phyloP scores from a whole-genome alignment of 2,113 vertebrate species.

The Lycocorax pyrrhopterus region DNA sequence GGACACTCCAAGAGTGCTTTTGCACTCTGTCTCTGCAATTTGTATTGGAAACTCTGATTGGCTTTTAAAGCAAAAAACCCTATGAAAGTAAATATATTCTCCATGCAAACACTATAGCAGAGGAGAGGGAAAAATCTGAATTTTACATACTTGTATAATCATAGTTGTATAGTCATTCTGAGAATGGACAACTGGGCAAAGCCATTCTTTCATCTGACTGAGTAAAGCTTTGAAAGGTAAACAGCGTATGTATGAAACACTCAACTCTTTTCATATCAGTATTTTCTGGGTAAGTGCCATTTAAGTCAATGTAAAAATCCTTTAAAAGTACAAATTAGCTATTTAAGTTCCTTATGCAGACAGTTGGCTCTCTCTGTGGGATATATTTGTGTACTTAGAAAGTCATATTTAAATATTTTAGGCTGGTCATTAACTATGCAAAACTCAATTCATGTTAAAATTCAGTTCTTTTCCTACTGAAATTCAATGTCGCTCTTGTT shows the following conservation, averaged over 20 bases:
- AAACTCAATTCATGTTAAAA: conserved; percentile 7
- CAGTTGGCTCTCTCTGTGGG: not conserved
- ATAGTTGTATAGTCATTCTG: not conserved
- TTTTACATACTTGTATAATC: not conserved
- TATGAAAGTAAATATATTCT: not conserved
- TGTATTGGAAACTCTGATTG: not conserved
- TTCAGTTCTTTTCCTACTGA: not conserved
- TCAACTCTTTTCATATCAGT: not conserved
- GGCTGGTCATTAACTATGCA: not conserved
- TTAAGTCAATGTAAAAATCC: not conserved
- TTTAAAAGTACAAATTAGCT: not conserved
- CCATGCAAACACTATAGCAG: not conserved
- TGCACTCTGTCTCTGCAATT: not conserved
- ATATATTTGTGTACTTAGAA: not conserved
- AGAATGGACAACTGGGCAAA: not conserved
- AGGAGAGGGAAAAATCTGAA: not conserved
- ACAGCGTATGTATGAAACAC: not conserved
- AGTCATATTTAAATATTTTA: not conserved
- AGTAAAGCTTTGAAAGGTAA: not conserved
- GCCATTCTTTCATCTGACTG: not conserved
- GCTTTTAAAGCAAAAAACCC: not conserved
- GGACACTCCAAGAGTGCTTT: not conserved
- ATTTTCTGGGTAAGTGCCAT: not conserved
- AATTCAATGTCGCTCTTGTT: not conserved
- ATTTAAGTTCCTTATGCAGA: not conserved